Percentiles rank a stretch among this genome's conserved stretches.
These are phyloP conservation scores for Pyrrhosoma nymphula DNA, from an alignment of 2,888 invertebrate species.

Conservation along the genomic window DNA sequence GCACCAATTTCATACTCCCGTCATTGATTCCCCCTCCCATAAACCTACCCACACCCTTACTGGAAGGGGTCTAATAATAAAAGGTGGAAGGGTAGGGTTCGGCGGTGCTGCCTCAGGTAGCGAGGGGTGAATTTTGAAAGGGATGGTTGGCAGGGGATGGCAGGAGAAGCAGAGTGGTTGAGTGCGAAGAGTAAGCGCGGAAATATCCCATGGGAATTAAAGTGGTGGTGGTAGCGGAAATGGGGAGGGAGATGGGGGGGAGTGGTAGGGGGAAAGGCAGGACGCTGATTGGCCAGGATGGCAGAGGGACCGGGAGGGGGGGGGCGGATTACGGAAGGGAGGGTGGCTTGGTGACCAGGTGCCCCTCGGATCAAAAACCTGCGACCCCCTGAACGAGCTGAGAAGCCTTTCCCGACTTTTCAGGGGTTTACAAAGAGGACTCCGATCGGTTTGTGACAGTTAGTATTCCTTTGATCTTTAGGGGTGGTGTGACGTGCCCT, in stretches of 20 bases:
- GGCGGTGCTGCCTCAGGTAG: neutral
- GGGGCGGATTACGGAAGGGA: neutral
- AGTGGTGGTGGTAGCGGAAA: neutral
- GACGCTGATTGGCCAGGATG: neutral
- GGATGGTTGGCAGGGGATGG: neutral
- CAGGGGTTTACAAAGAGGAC: neutral
- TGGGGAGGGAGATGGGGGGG: neutral
- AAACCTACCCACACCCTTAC: neutral
- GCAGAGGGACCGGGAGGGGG: neutral
- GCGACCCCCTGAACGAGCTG: neutral
- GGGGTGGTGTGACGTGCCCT: neutral
- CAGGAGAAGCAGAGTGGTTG: neutral
- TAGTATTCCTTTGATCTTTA: neutral
- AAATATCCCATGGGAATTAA: slow-evolving; percentile 17
- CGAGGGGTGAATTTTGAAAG: neutral
- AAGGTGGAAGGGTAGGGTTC: neutral
- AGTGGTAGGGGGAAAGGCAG: neutral
- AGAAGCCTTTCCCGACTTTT: neutral
- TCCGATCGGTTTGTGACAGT: neutral
- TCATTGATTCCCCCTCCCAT: neutral
- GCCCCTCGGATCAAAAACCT: neutral
- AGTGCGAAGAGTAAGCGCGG: neutral
- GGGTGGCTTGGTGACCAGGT: neutral
- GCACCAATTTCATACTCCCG: neutral
- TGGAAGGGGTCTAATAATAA: neutral